phyloP scores from a whole-genome alignment of 35 echinoderm and acorn worm species.

The Ptychodera flava region DNA sequence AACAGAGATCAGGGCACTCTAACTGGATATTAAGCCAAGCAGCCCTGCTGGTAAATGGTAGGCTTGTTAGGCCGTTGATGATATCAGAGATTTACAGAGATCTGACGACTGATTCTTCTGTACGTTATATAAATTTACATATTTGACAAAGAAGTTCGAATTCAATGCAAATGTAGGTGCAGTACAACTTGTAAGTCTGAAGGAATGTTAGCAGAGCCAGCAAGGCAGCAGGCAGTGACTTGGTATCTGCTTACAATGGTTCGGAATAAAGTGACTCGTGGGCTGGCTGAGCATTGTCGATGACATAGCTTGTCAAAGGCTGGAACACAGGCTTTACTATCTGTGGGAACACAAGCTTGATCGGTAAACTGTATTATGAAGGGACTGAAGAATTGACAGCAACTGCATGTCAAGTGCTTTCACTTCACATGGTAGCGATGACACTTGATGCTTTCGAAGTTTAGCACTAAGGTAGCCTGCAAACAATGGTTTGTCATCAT shows the following conservation, averaged over 20 bases:
- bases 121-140: not conserved
- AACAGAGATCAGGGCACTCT: no score
- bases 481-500: no score
- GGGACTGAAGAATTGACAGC: not conserved
- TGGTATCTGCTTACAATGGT: not conserved
- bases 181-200: conserved; percentile 3
- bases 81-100: not conserved
- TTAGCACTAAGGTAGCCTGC: not conserved
- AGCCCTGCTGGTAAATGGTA: conserved; percentile 1
- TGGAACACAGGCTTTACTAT: conserved; percentile 3
- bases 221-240: no score
- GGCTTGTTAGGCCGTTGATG: not conserved
- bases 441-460: not conserved
- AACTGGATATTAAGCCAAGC: not conserved
- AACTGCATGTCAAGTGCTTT: conserved; percentile 1
- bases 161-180: not conserved
- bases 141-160: not conserved
- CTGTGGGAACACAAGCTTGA: no score
- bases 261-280: not conserved
- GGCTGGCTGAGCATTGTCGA: conserved; percentile 2
- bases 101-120: not conserved
- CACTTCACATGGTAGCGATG: conserved; percentile 9
- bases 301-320: conserved; percentile 4
- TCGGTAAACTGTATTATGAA: not conserved
- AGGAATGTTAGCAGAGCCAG: not conserved